phyloP scores from a whole-genome alignment of 2,113 vertebrate genomes.

The Lontra canadensis region DNA sequence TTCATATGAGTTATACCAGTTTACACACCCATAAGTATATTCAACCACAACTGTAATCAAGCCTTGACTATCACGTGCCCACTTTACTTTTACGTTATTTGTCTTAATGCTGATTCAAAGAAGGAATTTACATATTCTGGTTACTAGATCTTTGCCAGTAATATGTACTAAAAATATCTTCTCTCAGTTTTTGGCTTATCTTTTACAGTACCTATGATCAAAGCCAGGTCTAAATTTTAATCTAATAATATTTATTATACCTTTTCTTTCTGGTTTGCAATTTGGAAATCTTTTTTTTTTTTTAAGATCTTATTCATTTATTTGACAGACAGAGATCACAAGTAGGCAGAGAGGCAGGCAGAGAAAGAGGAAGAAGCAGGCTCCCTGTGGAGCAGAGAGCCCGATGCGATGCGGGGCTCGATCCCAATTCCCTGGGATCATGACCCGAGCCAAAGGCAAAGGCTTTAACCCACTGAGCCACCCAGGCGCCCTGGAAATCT shows the following conservation, averaged over 20 bases:
- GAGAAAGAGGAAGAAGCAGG: no score
- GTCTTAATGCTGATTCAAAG: neutral
- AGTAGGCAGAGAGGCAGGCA: no score
- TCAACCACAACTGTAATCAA: neutral
- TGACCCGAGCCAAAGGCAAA: no score
- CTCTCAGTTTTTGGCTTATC: neutral
- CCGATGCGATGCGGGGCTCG: no score
- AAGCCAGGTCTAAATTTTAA: neutral
- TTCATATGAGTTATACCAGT: neutral
- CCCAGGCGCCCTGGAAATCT: no score
- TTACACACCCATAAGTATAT: neutral
- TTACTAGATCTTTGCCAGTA: neutral
- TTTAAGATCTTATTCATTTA: no score
- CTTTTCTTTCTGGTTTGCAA: constrained; percentile 13
- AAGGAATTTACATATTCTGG: neutral
- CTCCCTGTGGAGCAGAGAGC: no score
- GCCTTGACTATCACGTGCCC: neutral
- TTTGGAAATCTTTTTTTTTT: neutral
- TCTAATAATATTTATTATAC: neutral
- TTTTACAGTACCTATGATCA: neutral
- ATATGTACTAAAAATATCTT: neutral
- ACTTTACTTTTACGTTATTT: constrained; percentile 23
- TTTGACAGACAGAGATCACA: no score
- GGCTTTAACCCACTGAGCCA: no score
- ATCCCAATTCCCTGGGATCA: no score